Conservation (phyloP, 2,113 vertebrate species). For the Colius striatus region DNA sequence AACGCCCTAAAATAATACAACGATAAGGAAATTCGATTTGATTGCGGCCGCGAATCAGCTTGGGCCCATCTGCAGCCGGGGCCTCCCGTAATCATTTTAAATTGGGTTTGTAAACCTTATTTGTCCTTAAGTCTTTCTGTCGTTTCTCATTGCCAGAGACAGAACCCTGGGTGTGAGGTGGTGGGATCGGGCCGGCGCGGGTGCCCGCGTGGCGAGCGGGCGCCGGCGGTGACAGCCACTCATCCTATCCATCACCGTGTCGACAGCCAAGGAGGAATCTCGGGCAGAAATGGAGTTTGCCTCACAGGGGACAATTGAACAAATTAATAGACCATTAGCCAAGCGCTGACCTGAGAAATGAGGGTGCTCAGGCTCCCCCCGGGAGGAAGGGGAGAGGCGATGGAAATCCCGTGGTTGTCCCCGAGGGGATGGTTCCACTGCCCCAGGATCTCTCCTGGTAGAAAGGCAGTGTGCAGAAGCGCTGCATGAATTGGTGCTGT, state of each 20-base stretch:
- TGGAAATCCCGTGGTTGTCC: neutral
- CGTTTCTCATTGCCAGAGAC: conserved; percentile 84
- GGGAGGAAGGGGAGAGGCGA: neutral
- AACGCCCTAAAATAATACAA: conserved; percentile 97
- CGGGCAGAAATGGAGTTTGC: conserved; percentile 92
- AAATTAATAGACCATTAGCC: conserved; percentile 99
- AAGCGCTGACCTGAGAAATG: conserved; percentile 96
- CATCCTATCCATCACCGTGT: conserved; percentile 96
- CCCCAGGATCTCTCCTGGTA: neutral
- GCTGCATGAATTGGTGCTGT: neutral
- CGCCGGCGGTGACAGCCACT: conserved; percentile 87
- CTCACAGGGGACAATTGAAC: conserved; percentile 92
- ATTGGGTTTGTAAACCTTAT: conserved; percentile 86
- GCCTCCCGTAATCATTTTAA: conserved; percentile 82
- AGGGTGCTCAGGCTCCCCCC: conserved; percentile 75
- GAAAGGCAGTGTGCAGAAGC: neutral
- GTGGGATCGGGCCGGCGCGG: conserved; percentile 23
- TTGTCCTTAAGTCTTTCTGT: conserved; percentile 88
- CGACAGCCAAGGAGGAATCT: conserved; percentile 82
- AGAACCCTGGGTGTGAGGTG: conserved; percentile 73
- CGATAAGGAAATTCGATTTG: conserved; percentile 99
- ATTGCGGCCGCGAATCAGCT: conserved; percentile 84
- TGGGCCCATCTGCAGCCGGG: conserved; percentile 82
- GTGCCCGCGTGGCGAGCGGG: conserved; percentile 55
- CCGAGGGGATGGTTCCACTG: neutral